Evolutionary conservation across 2,797 vertebrate species (phyloP), one percentile per base, ranked within the genome.

Genomic region (Pitangus sulphuratus): DNA sequence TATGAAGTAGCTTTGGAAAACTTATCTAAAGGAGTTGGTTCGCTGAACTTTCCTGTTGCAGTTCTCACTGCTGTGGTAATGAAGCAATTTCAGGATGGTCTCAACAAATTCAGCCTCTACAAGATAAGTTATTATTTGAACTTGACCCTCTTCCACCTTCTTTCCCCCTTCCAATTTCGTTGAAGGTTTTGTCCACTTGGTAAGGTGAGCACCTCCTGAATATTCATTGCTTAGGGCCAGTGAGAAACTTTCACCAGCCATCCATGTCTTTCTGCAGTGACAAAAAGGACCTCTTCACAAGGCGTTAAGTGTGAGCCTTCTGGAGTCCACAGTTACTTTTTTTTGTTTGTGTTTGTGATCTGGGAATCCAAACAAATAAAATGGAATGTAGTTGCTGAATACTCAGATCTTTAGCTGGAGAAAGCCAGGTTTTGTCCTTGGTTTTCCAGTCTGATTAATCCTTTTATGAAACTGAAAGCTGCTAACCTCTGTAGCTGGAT

Each of bases 391-490:
- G 70, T 24, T 68, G 54, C 80, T 93, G 80, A 96, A 96, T 80
- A 74, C 97, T 98, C 87, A 89, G 97, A 95, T 97, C 92, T 95
- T 94, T 95, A 91, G 96, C 91, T 91, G 87, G 84, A 96, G 94
- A 86, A 85, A 94, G 84, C 91, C 90, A 88, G 95, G 83, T 98
- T 98, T 98, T 98, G 96, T 98, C 95, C 98, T 97, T 94, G 81
- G 90, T 97, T 98, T 98, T 98, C 98, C 98, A 98, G 98, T 97
- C 97, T 96, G 97, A 98, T 98, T 98, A 98, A 98, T 98, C 98
- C 98, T 97, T 98, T 98, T 97, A 96, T 97, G 95, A 96, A 97
- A 96, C 96, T 97, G 96, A 97, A 98, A 98, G 98, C 97, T 86
- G 95, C 97, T 98, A 96, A 97, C 98, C 97, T 98, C 98, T 97